Evolutionary conservation across 2,888 invertebrate genomes (phyloP), one percentile per base, ranked within the genome.

Genomic region (Mythimna vitellina): DNA sequence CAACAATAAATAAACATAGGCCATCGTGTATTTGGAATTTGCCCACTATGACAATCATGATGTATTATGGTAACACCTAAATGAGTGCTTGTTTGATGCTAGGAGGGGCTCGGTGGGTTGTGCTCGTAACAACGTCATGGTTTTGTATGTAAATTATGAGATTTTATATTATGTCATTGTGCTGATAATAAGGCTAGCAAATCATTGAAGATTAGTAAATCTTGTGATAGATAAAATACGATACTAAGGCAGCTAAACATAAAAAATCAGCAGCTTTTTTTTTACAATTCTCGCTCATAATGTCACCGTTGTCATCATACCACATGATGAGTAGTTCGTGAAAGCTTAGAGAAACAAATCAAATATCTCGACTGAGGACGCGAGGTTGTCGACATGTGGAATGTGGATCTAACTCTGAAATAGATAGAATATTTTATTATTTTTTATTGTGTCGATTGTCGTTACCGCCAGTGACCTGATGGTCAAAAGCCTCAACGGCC

Each of bases 11-110:
- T 14, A 12, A 12, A 17, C 38, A 1, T 25, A 14, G 9, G 17
- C 32, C 64, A 64, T 62, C 62, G 65, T 79, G 82, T 73, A 49
- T 57, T 73, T 2, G 22, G 35, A n/a, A 57, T 58, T n/a, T 9
- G 63, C 6, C 17, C 35, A 42, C 72, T 46, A 35, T n/a, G 12
- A 49, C 25, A 32, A 7, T 38, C 35, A 32, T 29, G 7, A 22
- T 22, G 25, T 51, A 42, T 56, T 70, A 38, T 20, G n/a, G 58
- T 57, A n/a, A 42, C 68, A 68, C 42, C 51, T 70, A 63, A 35
- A 12, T 54, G 74, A 57, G 58, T 68, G 67, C 42, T 79, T 65
- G 74, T 68, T 42, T 63, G 35, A 62, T 63, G 57, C 51, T 65
- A 53, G 58, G 17, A 65, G 66, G 35, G 51, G 54, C 42, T 6